Percentiles rank a stretch among this genome's conserved stretches.
phyloP scores from a whole-genome alignment of 2,797 vertebrate genomes.

The Scarus forsteni region DNA sequence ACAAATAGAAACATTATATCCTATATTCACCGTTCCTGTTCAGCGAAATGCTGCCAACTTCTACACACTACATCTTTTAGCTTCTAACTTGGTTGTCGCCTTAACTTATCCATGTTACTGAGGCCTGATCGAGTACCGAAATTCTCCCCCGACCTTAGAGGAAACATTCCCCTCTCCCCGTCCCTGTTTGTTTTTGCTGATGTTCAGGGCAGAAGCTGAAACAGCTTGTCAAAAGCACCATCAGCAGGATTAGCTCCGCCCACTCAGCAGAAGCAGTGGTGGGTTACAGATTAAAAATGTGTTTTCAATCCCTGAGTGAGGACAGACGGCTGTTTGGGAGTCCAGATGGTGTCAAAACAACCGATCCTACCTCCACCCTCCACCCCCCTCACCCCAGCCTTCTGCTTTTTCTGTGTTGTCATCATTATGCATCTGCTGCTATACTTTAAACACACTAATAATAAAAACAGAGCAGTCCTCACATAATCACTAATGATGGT shows the following conservation, averaged over 20 bases:
- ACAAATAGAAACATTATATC: too few species aligned
- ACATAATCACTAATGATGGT: not conserved
- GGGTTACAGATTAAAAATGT: slow-evolving; percentile 53
- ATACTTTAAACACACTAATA: not conserved
- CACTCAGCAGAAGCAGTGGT: slow-evolving; percentile 14
- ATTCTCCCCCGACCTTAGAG: too few species aligned
- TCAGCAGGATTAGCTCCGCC: slow-evolving; percentile 49
- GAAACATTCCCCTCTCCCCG: too few species aligned
- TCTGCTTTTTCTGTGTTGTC: slow-evolving; percentile 5
- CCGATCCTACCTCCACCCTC: slow-evolving; percentile 1
- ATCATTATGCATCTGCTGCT: slow-evolving; percentile 37
- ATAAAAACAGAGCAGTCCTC: not conserved
- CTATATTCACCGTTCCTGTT: too few species aligned
- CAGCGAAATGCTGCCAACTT: too few species aligned
- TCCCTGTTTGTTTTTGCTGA: too few species aligned
- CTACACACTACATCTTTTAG: too few species aligned
- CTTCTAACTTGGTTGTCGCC: too few species aligned
- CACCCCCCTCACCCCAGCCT: too few species aligned
- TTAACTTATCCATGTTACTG: too few species aligned
- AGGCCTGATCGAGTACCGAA: too few species aligned
- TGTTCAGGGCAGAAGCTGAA: not conserved
- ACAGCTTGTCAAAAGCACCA: slow-evolving; percentile 56
- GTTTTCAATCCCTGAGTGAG: slow-evolving; percentile 41
- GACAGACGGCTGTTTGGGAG: slow-evolving; percentile 22
- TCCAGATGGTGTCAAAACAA: slow-evolving; percentile 58